Evolutionary conservation across 2,797 vertebrate genomes (phyloP).

Genomic region (Anabacerthia variegaticeps): DNA sequence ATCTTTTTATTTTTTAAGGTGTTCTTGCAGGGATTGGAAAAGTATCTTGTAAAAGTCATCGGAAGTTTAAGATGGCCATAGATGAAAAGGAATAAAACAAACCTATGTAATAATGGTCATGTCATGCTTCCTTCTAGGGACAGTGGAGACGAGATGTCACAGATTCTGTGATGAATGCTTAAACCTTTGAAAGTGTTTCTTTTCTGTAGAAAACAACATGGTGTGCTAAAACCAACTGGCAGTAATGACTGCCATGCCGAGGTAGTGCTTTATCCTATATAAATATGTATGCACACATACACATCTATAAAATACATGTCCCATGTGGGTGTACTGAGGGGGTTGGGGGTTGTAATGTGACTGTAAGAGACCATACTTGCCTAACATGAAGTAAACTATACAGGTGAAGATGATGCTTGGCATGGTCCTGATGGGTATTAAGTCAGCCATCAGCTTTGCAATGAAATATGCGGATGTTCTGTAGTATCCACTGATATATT

Average conservation of each 20-base stretch:
- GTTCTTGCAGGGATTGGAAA: not conserved
- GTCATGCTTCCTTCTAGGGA: not conserved
- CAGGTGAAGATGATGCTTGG: conserved; percentile 86
- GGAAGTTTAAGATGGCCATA: not conserved
- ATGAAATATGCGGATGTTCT: conserved; percentile 90
- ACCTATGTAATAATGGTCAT: not conserved
- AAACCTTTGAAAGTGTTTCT: not conserved
- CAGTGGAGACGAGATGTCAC: not conserved
- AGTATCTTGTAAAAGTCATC: not conserved
- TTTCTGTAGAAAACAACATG: not conserved
- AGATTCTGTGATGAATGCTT: not conserved
- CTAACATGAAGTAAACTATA: conserved; percentile 87
- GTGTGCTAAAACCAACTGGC: not conserved
- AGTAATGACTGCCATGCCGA: not conserved
- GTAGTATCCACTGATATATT: conserved; percentile 97
- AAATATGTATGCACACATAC: not conserved
- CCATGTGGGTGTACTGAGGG: not conserved
- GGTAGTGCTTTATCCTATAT: not conserved
- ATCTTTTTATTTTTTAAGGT: not conserved
- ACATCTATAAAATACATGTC: not conserved
- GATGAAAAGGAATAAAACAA: not conserved
- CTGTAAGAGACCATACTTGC: conserved; percentile 44
- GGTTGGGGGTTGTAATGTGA: not conserved
- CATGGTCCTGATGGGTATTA: conserved; percentile 84
- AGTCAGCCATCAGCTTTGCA: conserved; percentile 87